Conservation (phyloP, 2,113 vertebrate genomes). For the Corythornis cristatus region DNA sequence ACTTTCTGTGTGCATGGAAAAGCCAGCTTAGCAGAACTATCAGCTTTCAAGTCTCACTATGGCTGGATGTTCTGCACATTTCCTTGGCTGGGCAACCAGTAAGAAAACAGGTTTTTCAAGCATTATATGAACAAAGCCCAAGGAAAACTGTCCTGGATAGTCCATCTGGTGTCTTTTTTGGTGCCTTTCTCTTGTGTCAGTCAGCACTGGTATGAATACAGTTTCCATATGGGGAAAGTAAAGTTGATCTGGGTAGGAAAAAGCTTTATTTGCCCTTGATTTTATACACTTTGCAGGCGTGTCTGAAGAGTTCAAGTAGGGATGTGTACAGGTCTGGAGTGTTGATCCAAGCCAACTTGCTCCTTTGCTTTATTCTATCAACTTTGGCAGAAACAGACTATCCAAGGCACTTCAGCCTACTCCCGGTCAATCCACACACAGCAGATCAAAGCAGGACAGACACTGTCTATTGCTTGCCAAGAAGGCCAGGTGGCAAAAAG, state of each 20-base stretch:
- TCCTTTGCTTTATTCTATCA: not conserved
- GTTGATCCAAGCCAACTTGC: not conserved
- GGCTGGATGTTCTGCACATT: constrained; percentile 1
- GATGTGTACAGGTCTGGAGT: not conserved
- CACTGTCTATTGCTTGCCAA: constrained; percentile 12
- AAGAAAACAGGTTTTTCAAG: not conserved
- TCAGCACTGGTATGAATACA: not conserved
- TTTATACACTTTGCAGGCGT: not conserved
- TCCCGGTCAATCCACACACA: not conserved
- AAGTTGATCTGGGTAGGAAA: not conserved
- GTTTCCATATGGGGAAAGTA: not conserved
- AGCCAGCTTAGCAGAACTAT: not conserved
- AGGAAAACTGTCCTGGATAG: not conserved
- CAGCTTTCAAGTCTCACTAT: not conserved
- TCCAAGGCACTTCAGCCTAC: not conserved
- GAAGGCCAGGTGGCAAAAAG: constrained; percentile 60
- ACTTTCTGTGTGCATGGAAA: not conserved
- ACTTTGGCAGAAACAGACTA: constrained; percentile 4
- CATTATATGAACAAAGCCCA: not conserved
- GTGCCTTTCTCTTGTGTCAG: not conserved
- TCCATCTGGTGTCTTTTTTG: not conserved
- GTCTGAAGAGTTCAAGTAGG: not conserved
- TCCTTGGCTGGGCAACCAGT: not conserved
- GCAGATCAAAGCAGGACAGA: constrained; percentile 26
- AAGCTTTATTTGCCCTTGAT: not conserved